These are phyloP conservation scores for Danio jaintianensis DNA, from an alignment of 2,797 vertebrate genomes.

Conservation along the genomic window DNA sequence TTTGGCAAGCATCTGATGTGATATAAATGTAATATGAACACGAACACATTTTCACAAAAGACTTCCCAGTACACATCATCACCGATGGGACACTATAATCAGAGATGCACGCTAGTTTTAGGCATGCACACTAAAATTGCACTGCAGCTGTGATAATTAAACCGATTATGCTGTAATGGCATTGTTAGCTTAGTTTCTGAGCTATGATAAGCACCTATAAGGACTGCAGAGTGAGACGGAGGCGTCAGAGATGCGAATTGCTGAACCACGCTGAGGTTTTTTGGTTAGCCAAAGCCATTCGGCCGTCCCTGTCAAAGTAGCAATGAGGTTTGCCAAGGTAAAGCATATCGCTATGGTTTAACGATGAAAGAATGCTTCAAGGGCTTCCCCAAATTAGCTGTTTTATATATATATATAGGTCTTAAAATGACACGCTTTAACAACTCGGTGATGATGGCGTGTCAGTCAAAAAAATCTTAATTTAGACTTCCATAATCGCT, in stretches of 20 bases:
- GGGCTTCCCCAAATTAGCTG: not conserved
- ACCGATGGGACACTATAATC: conserved; percentile 1
- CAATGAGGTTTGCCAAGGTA: conserved; percentile 16
- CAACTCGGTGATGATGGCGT: conserved; percentile 3
- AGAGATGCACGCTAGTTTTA: not conserved
- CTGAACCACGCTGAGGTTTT: conserved; percentile 6
- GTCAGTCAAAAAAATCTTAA: conserved; percentile 5
- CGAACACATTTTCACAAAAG: not conserved
- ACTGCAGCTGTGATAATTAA: not conserved
- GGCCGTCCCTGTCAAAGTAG: conserved; percentile 7
- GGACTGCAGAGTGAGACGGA: not conserved
- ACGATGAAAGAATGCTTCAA: not conserved
- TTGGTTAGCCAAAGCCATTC: conserved; percentile 20
- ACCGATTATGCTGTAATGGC: not conserved
- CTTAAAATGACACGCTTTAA: conserved; percentile 32
- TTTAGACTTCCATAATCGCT: not conserved
- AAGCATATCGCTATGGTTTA: conserved; percentile 6
- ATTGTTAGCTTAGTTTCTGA: not conserved
- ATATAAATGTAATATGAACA: conserved; percentile 11
- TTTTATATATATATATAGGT: not conserved
- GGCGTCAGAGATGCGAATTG: not conserved
- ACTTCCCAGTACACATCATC: not conserved
- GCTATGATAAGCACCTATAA: conserved; percentile 2
- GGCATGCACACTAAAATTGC: not conserved
- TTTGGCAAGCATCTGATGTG: not conserved